Percentiles rank a stretch among this genome's conserved stretches.
phyloP scores from a whole-genome alignment of 1,140 invertebrate genomes.

The Neodiprion virginianus region DNA sequence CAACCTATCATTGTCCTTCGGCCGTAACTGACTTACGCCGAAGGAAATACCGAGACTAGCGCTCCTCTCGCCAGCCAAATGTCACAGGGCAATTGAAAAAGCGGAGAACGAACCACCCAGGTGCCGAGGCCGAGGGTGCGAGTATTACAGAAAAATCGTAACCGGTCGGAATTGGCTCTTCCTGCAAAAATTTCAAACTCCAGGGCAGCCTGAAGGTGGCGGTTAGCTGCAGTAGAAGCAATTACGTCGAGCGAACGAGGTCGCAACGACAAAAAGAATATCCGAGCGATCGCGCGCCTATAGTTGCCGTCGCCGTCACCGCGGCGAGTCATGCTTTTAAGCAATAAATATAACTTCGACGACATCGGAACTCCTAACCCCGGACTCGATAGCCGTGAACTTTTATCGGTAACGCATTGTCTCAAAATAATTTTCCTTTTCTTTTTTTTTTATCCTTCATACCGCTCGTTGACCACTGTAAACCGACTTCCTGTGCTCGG shows the following conservation, averaged over 20 bases:
- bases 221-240: too few species aligned
- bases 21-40: not conserved
- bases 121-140: not conserved
- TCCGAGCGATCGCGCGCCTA: too few species aligned
- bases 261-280: too few species aligned
- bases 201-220: too few species aligned
- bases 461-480: constrained; percentile 29
- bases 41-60: not conserved
- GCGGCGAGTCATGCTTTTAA: not conserved
- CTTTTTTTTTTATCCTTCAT: constrained; percentile 43
- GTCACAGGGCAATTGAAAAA: constrained; percentile 22
- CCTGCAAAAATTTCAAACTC: too few species aligned
- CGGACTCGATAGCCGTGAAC: constrained; percentile 2
- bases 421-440: constrained; percentile 10
- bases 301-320: not conserved
- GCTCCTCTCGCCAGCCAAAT: constrained; percentile 39
- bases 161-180: too few species aligned
- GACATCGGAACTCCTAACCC: constrained; percentile 53
- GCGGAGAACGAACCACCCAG: not conserved
- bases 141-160: too few species aligned
- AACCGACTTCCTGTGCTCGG: constrained; percentile 43
- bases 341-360: not conserved
- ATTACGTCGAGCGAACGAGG: too few species aligned
- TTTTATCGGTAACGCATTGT: not conserved
- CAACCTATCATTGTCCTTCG: constrained; percentile 55